A percentile compares a stretch with the other conserved stretches of the same genome.
phyloP scores from a whole-genome alignment of 2,888 invertebrate species.

The Dicranocentrus wangi region DNA sequence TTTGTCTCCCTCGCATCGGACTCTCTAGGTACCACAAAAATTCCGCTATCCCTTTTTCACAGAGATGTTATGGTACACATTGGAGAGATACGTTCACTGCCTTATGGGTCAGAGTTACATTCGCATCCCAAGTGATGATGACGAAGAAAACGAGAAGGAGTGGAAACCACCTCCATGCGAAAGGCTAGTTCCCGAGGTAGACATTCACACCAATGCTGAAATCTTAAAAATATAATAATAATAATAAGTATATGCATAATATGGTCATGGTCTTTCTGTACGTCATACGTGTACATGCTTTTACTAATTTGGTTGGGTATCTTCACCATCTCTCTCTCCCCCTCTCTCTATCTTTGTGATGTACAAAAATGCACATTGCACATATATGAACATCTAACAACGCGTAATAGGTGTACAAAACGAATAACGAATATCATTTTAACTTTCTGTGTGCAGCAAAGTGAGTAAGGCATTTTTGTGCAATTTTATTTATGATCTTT shows the following conservation, averaged over 20 bases:
- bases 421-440: no score
- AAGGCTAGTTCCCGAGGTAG: slow-evolving; percentile 62
- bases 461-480: no score
- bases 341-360: no score
- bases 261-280: no score
- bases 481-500: background rate
- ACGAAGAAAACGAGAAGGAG: slow-evolving; percentile 65
- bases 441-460: no score
- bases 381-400: no score
- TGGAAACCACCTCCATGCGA: slow-evolving; percentile 45
- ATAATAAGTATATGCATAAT: no score
- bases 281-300: background rate
- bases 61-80: slow-evolving; percentile 98
- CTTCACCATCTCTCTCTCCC: no score
- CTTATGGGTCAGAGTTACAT: slow-evolving; percentile 89
- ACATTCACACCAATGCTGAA: no score
- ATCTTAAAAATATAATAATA: background rate
- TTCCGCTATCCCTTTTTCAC: slow-evolving; percentile 98
- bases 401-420: no score
- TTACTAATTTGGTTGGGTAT: background rate
- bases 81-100: slow-evolving; percentile 92
- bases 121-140: slow-evolving; percentile 74
- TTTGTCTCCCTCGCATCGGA: background rate
- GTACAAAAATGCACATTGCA: no score
- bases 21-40: slow-evolving; percentile 96